Conservation (phyloP, 2,113 vertebrate genomes). For the Pachycephala philippinensis region DNA sequence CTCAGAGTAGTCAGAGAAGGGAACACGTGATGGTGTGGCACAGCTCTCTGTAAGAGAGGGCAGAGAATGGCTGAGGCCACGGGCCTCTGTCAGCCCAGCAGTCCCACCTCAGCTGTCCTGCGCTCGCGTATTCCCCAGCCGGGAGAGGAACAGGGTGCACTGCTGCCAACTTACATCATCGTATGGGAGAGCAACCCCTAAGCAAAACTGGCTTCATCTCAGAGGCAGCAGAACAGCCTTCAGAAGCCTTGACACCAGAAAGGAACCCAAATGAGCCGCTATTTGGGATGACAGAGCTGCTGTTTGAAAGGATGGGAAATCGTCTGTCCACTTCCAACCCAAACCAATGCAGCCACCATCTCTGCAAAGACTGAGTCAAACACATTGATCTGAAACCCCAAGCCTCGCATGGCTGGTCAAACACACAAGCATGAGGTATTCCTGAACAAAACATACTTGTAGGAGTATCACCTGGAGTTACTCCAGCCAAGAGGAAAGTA, state of each 20-base stretch:
- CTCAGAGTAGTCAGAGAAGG: background rate
- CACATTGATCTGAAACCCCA: rapidly evolving
- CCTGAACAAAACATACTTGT: background rate
- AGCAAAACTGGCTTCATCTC: background rate
- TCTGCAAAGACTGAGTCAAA: background rate
- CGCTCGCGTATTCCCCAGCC: rapidly evolving
- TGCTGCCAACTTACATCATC: rapidly evolving
- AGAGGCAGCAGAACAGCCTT: background rate
- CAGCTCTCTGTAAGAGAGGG: background rate
- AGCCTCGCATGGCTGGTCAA: background rate
- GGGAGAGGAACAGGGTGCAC: background rate
- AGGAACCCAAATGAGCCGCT: background rate
- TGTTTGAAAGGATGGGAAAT: background rate
- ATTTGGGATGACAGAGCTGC: background rate
- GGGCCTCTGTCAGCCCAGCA: background rate
- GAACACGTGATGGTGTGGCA: background rate
- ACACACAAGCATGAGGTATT: background rate
- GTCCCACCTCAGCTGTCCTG: background rate
- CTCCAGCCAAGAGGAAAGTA: background rate
- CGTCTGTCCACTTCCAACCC: background rate
- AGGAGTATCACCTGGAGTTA: background rate
- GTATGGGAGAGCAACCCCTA: background rate
- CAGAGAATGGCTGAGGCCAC: background rate
- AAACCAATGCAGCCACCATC: background rate
- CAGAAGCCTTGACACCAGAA: background rate